Base-by-base conservation (phyloP, 2,797 vertebrate species). In the Danio jaintianensis region DNA sequence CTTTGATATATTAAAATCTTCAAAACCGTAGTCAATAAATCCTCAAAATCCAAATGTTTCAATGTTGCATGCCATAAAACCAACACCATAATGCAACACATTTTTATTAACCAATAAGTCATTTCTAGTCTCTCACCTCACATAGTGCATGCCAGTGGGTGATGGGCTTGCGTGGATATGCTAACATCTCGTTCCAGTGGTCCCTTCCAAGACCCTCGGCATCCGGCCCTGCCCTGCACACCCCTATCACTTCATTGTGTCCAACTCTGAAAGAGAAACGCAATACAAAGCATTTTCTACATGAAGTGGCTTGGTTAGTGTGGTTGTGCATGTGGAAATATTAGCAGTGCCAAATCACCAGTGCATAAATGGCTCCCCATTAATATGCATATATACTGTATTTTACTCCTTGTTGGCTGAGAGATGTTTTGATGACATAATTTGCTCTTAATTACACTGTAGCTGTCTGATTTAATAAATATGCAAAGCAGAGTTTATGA, bases 151-250 rank as follows among this genome's bases (percentile, higher is more conserved):
- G 98, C 98, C 98, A 99, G 74, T 99, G 98, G 13, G 98, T 98
- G 88, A 99, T 98, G 78, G 98, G 98, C 81, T 99, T 99, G 55
- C 98, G 93, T 0, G 97, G 97, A 76, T 99, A 98, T 75, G 97
- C 96, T 89, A 99, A 56, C 98, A 99, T 99, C 91, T 99, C 98
- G 0, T 98, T 99, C 98, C 98, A 99, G 72, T 99, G 98, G 89
- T 98, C 96, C 81, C 97, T 93, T 83, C 97, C 98, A 40, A 99
- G 95, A 20, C 97, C 98, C 84, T 98, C 94, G 0, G 96, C 97
- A 0, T 99, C 97, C 15, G 97, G 95, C 78, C 98, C 97, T 0
- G 96, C 93, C 79, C 90, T 93, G 74, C 97, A 99, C 0, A 99
- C 95, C 0, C 98, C 98, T 11, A 99, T 99, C 88, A 99, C 97